These are phyloP conservation scores for Daphoenositta chrysoptera DNA, from an alignment of 2,113 vertebrate genomes.

Conservation along the genomic window DNA sequence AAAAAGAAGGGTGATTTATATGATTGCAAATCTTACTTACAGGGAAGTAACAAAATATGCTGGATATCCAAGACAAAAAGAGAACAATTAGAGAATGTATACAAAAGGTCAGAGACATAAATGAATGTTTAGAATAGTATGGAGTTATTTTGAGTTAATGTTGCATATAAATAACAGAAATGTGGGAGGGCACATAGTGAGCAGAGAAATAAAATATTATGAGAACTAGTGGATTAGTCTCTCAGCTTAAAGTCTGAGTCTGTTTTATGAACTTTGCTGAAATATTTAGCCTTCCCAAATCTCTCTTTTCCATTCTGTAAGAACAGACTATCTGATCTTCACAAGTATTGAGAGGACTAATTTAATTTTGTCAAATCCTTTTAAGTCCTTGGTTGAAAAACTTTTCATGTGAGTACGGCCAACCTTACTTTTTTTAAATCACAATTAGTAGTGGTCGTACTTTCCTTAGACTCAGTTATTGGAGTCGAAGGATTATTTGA, in stretches of 20 bases:
- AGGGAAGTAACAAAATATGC: not conserved
- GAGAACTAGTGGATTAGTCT: not conserved
- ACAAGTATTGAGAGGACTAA: not conserved
- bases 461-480: not conserved
- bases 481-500: not conserved
- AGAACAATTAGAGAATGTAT: not conserved
- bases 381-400: not conserved
- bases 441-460: not conserved
- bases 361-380: slow-evolving; percentile 13
- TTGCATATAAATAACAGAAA: not conserved
- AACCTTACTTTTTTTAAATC: not conserved
- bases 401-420: not conserved
- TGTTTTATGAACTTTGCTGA: not conserved
- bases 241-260: not conserved
- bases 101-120: not conserved
- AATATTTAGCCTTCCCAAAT: not conserved
- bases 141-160: not conserved
- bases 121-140: not conserved
- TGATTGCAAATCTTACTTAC: not conserved
- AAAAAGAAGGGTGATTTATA: not conserved
- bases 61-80: not conserved
- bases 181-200: not conserved
- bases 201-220: not conserved
- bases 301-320: not conserved
- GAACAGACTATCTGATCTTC: not conserved